Evolutionary conservation across 1,140 invertebrate species (phyloP).

Genomic region (Orius insidiosus): DNA sequence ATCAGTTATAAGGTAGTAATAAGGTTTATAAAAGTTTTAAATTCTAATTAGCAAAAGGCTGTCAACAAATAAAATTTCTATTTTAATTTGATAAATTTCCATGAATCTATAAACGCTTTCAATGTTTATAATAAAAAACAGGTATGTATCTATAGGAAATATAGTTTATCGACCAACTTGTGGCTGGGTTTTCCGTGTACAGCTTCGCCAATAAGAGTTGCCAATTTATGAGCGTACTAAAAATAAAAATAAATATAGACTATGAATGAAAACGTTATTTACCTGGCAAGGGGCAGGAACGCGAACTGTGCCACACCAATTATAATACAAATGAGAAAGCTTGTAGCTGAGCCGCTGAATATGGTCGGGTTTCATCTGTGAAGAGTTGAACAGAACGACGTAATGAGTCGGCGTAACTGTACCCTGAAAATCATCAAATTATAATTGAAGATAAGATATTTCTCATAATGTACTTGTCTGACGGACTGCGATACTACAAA

Average conservation of each 20-base stretch:
- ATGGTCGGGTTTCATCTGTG: slow-evolving; percentile 55
- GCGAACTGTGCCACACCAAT: slow-evolving; percentile 81
- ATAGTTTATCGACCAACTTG: background rate
- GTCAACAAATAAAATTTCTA: no score
- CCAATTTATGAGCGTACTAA: no score
- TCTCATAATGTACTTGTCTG: slow-evolving; percentile 27
- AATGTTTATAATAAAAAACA: no score
- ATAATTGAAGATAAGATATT: no score
- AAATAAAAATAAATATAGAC: background rate
- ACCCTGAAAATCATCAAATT: slow-evolving; percentile 32
- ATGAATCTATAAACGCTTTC: no score
- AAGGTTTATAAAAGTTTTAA: no score
- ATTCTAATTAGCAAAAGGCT: no score
- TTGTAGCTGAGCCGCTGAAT: slow-evolving; percentile 77
- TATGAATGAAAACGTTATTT: slow-evolving; percentile 13
- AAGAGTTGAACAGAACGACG: slow-evolving; percentile 58
- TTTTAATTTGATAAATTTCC: no score
- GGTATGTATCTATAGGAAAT: no score
- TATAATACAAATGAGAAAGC: slow-evolving; percentile 84
- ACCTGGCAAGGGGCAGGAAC: slow-evolving; percentile 79
- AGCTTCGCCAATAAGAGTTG: no score
- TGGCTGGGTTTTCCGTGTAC: no score
- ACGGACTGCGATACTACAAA: slow-evolving; percentile 75
- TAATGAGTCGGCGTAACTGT: slow-evolving; percentile 85
- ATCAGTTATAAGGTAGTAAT: no score